phyloP scores from a whole-genome alignment of 2,797 vertebrate species.

The Brotogeris chrysoptera region DNA sequence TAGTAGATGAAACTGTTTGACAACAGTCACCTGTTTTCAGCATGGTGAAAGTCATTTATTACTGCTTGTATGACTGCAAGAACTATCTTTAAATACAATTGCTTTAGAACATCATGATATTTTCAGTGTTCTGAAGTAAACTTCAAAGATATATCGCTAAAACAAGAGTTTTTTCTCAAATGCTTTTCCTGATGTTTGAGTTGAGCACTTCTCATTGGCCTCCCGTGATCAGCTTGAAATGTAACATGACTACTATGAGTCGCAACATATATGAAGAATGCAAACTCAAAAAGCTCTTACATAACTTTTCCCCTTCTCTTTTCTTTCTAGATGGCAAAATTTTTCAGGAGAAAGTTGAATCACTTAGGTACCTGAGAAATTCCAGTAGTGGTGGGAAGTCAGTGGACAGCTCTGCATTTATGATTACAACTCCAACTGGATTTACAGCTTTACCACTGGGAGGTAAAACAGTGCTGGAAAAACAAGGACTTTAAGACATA shows the following conservation, averaged over 20 bases:
- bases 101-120: not conserved
- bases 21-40: not conserved
- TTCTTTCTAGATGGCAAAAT: conserved; percentile 89
- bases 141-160: not conserved
- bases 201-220: not conserved
- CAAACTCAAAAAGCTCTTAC: not conserved
- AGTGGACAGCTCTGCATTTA: conserved; percentile 80
- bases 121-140: not conserved
- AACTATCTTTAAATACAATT: not conserved
- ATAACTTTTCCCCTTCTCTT: not conserved
- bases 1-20: not conserved
- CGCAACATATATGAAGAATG: not conserved
- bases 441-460: conserved; percentile 80
- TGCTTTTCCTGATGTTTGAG: not conserved
- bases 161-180: not conserved
- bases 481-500: not conserved
- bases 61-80: not conserved
- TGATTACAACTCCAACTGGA: conserved; percentile 82
- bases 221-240: not conserved
- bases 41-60: not conserved
- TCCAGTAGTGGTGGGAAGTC: conserved; percentile 87
- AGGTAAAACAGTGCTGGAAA: conserved; percentile 76
- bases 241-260: not conserved
- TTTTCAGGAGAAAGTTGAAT: conserved; percentile 96
- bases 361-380: conserved; percentile 88